Percentiles rank a stretch among this genome's conserved stretches.
Evolutionary conservation across 2,113 vertebrate genomes (phyloP).

Genomic region (Callionymus lyra): DNA sequence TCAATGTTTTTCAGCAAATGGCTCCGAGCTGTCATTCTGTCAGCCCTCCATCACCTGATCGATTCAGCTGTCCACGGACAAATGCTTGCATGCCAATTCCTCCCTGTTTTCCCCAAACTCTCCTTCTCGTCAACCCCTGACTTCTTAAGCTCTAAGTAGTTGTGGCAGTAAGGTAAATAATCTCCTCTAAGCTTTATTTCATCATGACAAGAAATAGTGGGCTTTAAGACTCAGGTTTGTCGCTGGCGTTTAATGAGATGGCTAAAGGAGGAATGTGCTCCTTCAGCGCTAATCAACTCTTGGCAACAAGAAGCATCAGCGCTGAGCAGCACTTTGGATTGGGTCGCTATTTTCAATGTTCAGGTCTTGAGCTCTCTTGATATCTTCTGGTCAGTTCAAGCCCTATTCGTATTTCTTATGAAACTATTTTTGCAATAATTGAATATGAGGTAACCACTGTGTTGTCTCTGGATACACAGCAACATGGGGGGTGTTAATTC

Average conservation of each 20-base stretch:
- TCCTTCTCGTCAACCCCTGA: constrained; percentile 5
- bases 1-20: constrained; percentile 55
- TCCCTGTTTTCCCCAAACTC: constrained; percentile 7
- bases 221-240: constrained; percentile 19
- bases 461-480: too few relatives aligned
- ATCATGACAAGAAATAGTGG: constrained; percentile 15
- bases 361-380: too few relatives aligned
- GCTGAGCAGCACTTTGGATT: too few relatives aligned
- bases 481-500: too few relatives aligned
- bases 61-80: constrained; percentile 53
- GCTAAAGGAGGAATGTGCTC: constrained; percentile 14
- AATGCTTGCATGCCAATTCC: constrained; percentile 55
- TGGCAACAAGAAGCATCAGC: constrained; percentile 4
- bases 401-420: too few relatives aligned
- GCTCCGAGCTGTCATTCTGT: constrained; percentile 58
- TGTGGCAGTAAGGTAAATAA: constrained; percentile 50
- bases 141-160: constrained; percentile 33
- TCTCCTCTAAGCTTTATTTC: constrained; percentile 43
- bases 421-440: too few relatives aligned
- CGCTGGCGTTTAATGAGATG: constrained; percentile 21
- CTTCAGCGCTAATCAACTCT: constrained; percentile 19
- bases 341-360: too few relatives aligned
- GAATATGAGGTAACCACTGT: too few relatives aligned
- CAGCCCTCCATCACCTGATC: constrained; percentile 57
- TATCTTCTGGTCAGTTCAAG: too few relatives aligned